phyloP scores from a whole-genome alignment of 2,797 vertebrate genomes.

The Darevskia mixta region DNA sequence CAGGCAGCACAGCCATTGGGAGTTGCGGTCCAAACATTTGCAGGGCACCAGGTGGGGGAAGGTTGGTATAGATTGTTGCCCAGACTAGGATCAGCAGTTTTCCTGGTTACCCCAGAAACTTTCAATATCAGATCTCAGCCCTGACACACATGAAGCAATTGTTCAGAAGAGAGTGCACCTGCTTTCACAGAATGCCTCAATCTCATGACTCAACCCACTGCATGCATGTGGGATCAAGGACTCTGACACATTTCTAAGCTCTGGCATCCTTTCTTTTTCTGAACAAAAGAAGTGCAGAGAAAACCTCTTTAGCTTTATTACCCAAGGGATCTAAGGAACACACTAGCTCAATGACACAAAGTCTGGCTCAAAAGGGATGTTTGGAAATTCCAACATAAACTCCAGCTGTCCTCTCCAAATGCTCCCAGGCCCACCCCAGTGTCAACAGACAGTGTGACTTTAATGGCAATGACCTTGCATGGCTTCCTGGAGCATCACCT shows the following conservation, averaged over 20 bases:
- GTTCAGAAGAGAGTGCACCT: background rate
- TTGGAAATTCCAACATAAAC: conserved; percentile 59
- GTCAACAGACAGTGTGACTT: conserved; percentile 58
- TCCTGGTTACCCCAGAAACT: background rate
- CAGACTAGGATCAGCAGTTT: background rate
- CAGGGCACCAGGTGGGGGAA: too few species aligned
- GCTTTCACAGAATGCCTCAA: background rate
- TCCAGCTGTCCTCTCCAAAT: conserved; percentile 41
- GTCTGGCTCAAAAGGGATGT: conserved; percentile 24
- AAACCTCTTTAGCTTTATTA: background rate
- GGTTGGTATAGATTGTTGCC: too few species aligned
- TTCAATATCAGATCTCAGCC: background rate
- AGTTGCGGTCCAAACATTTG: too few species aligned
- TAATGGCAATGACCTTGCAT: conserved; percentile 68
- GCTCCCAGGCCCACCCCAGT: conserved; percentile 34
- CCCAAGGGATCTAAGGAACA: background rate
- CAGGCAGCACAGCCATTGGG: too few species aligned
- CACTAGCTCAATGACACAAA: background rate
- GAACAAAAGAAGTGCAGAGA: background rate
- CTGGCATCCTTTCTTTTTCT: background rate
- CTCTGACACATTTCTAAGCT: background rate
- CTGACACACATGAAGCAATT: background rate
- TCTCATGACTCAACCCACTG: too few species aligned
- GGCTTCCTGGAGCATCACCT: conserved; percentile 56
- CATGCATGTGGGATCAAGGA: background rate